Conservation (phyloP, 2,113 vertebrate genomes). For the Passer montanus region DNA sequence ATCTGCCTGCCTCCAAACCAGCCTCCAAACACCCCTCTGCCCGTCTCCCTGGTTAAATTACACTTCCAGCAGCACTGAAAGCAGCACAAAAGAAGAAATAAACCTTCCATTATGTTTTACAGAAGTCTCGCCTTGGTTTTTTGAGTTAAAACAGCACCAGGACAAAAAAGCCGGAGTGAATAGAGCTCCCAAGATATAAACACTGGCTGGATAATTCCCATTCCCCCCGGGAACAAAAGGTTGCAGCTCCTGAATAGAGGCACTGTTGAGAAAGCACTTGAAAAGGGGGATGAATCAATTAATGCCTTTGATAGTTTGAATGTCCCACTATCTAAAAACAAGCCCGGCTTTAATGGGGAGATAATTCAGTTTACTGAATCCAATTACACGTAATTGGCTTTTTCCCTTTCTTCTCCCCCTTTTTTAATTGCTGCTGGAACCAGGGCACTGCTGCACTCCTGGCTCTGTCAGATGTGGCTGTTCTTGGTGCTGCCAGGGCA, state of each 20-base stretch:
- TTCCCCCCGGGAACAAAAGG: constrained; percentile 45
- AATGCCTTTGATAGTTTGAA: constrained; percentile 62
- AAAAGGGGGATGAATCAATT: constrained; percentile 61
- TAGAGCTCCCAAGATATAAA: constrained; percentile 23
- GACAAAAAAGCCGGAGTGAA: constrained; percentile 34
- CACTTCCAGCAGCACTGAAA: background rate
- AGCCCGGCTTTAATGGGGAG: constrained; percentile 48
- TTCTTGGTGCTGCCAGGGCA: background rate
- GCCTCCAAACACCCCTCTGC: background rate
- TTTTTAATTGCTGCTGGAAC: background rate
- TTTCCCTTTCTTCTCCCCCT: background rate
- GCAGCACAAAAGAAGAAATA: constrained; percentile 33
- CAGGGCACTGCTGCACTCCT: background rate
- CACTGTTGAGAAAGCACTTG: constrained; percentile 57
- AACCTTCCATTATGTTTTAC: constrained; percentile 18
- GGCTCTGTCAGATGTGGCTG: constrained; percentile 10
- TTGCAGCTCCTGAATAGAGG: constrained; percentile 31
- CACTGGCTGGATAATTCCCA: constrained; percentile 19
- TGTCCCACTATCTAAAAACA: constrained; percentile 58
- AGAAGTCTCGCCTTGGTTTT: background rate
- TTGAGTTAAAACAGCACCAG: constrained; percentile 29
- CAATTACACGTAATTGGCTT: constrained; percentile 64
- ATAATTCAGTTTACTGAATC: constrained; percentile 70
- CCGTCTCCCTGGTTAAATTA: background rate
- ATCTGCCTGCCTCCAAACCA: background rate